These are phyloP conservation scores for Proisotoma minuta DNA, from an alignment of 2,888 invertebrate genomes.

Conservation along the genomic window DNA sequence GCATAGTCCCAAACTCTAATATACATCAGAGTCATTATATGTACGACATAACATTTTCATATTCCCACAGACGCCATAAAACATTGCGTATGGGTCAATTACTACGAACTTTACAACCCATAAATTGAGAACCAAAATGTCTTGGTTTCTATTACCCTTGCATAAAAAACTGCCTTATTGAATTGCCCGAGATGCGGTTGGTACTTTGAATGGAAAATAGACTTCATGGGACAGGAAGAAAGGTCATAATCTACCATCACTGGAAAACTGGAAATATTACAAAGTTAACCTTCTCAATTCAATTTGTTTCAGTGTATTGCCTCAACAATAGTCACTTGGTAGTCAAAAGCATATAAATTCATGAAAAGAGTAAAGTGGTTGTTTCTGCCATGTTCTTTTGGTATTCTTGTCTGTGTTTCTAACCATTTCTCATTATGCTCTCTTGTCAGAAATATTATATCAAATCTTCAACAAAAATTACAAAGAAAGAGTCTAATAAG, in stretches of 20 bases:
- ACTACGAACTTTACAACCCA: slow-evolving; percentile 16
- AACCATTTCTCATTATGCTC: slow-evolving; percentile 21
- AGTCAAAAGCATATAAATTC: too few relatives aligned
- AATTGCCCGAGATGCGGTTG: too few relatives aligned
- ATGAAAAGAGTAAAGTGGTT: too few relatives aligned
- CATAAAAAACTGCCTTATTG: too few relatives aligned
- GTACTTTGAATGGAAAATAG: neutral
- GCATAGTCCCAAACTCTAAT: too few relatives aligned
- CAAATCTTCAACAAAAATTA: slow-evolving; percentile 7
- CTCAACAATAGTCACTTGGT: too few relatives aligned
- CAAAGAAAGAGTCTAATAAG: neutral
- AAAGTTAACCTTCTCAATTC: slow-evolving; percentile 2
- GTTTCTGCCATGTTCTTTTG: neutral
- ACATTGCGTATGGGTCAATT: slow-evolving; percentile 16
- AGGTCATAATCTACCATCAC: neutral
- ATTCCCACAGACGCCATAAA: neutral
- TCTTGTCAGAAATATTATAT: slow-evolving; percentile 21
- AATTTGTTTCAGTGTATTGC: too few relatives aligned
- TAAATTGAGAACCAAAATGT: too few relatives aligned
- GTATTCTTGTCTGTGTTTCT: neutral
- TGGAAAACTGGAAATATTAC: neutral
- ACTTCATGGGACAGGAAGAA: slow-evolving; percentile 1
- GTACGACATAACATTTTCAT: neutral
- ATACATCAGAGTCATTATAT: too few relatives aligned
- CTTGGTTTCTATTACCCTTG: too few relatives aligned